phyloP scores from a whole-genome alignment of 2,888 invertebrate species.

The Heliconius ismenius region DNA sequence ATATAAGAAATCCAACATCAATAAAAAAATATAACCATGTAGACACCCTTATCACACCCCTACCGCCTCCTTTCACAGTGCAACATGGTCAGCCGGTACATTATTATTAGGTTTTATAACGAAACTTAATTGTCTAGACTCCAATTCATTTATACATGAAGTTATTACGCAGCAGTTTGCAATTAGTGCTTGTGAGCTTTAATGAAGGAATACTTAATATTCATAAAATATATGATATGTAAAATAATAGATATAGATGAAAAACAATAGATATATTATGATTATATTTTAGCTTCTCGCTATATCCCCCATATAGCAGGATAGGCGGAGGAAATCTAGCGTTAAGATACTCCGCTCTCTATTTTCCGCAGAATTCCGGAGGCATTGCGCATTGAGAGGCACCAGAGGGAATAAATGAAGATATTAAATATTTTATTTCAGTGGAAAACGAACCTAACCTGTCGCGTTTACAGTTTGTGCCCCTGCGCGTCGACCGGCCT shows the following conservation, averaged over 20 bases:
- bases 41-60: neutral
- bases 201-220: neutral
- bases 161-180: neutral
- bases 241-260: no score
- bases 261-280: no score
- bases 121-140: conserved; percentile 7
- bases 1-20: neutral
- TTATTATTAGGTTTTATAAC: conserved; percentile 13
- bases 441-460: neutral
- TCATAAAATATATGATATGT: no score
- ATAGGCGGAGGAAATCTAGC: neutral
- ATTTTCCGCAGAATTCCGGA: neutral
- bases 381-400: neutral
- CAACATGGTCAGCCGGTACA: neutral
- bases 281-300: neutral
- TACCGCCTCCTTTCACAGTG: neutral
- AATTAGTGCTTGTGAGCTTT: conserved; percentile 3
- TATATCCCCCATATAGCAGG: neutral
- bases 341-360: neutral
- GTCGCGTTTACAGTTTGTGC: neutral
- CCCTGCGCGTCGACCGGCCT: neutral
- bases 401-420: neutral
- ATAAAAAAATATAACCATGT: neutral
- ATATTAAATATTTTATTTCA: neutral
- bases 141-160: conserved; percentile 10